These are phyloP conservation scores for Mythimna albipuncta DNA, from an alignment of 2,888 invertebrate species.

Conservation along the genomic window DNA sequence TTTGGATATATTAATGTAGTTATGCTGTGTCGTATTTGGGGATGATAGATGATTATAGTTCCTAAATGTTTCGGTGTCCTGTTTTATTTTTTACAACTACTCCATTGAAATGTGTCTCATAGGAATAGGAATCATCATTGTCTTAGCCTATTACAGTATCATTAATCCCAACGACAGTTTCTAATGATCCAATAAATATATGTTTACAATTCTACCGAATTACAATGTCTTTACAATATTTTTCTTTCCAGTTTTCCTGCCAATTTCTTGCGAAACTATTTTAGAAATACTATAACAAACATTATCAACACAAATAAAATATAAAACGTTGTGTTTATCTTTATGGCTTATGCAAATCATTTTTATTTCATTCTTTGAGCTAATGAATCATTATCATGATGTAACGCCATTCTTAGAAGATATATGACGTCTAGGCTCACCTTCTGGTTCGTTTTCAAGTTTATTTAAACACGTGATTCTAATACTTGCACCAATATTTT, in stretches of 20 bases:
- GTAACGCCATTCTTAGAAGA: conserved; percentile 40
- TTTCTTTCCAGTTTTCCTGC: background rate
- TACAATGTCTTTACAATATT: background rate
- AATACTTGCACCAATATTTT: conserved; percentile 39
- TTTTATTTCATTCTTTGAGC: conserved; percentile 32
- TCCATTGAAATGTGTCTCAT: background rate
- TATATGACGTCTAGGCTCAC: conserved; percentile 47
- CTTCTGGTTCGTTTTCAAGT: conserved; percentile 35
- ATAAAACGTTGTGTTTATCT: conserved; percentile 19
- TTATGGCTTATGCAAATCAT: conserved; percentile 31
- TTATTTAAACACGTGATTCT: conserved; percentile 43
- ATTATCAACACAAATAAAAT: conserved; percentile 10
- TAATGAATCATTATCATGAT: conserved; percentile 51
- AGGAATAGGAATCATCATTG: background rate
- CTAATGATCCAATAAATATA: background rate
- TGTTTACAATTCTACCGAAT: background rate
- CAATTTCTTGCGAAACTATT: conserved; percentile 1
- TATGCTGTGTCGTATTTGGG: conserved; percentile 14
- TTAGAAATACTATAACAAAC: conserved; percentile 10
- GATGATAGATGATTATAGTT: conserved; percentile 23
- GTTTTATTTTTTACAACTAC: background rate
- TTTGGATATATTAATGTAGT: conserved; percentile 25
- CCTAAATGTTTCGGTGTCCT: conserved; percentile 9
- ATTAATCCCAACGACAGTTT: background rate
- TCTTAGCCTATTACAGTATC: background rate